Evolutionary conservation across 1,140 invertebrate species (phyloP), one percentile per base, ranked within the genome.

Genomic region (Lasaia peninsularis): DNA sequence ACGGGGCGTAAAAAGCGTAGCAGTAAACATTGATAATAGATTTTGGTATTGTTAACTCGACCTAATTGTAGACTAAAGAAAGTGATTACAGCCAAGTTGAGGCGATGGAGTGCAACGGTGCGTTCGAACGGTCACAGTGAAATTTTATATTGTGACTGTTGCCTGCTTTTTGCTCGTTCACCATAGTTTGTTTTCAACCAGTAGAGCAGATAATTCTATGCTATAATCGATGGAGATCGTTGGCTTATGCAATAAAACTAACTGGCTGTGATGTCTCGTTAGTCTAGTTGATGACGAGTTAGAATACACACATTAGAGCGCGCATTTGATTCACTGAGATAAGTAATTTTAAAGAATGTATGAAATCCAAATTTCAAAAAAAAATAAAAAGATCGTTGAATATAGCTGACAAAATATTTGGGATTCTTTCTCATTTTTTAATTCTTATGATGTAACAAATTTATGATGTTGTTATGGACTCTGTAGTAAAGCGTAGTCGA

Each of bases 181-280:
- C 16, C 18, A 9, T 18, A 44, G 40, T 44, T 44, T 44, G 18
- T 44, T 44, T 44, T 44, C 37, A 18, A 40, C 37, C 35, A 40
- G 35, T 40, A 40, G 35, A 40, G 37, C 37, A 40, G 37, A 40
- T 40, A 40, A 40, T 40, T 40, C 37, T 40, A 16, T 40, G 37
- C 37, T 14, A 40, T 40, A 40, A 44, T 44, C 40, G 18, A 44
- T 20, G 9, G 40, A 44, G 18, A 20, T 44, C 20, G 40, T 44
- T 44, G 10, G 8, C 2, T 40, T 40, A 40, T 40, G 37, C 8
- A 40, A 40, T 18, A 16, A 40, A 28, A 28, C n/a, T 16, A 40
- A 35, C 12, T 35, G 34, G n/a, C n/a, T n/a, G n/a, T n/a, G 24
- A 4, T 28, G 5, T 28, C 24, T 2, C 24, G 24, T 28, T 28